Percentiles rank a stretch among this genome's conserved stretches.
phyloP scores from a whole-genome alignment of 2,113 vertebrate genomes.

The Morone chrysops region DNA sequence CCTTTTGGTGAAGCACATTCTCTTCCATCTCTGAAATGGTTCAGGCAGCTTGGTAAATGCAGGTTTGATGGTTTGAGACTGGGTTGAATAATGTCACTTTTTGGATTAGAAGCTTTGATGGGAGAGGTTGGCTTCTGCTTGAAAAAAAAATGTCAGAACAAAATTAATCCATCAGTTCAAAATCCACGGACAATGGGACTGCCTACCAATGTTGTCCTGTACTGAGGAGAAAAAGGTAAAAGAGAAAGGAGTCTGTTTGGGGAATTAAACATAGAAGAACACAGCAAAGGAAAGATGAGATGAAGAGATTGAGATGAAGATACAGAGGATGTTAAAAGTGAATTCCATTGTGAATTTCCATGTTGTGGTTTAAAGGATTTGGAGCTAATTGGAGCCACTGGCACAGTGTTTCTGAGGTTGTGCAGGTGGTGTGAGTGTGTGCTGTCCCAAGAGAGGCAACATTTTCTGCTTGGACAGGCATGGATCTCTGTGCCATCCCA shows the following conservation, averaged over 20 bases:
- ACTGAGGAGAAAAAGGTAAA: neutral
- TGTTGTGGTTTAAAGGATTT: constrained; percentile 12
- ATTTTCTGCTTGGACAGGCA: constrained; percentile 76
- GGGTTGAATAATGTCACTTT: constrained; percentile 27
- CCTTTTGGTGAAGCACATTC: constrained; percentile 36
- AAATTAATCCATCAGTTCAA: neutral
- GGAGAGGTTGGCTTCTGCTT: neutral
- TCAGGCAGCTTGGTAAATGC: constrained; percentile 38
- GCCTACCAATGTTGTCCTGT: neutral
- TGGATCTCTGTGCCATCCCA: constrained; percentile 37
- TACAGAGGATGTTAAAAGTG: neutral
- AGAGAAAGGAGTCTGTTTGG: neutral
- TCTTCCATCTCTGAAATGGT: constrained; percentile 29
- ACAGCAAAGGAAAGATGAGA: neutral
- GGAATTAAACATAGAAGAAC: neutral
- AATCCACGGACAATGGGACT: neutral
- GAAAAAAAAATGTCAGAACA: neutral
- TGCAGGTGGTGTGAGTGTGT: constrained; percentile 42
- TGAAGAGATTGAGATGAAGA: constrained; percentile 2
- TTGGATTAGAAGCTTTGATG: constrained; percentile 30
- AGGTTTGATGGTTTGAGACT: constrained; percentile 34
- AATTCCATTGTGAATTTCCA: neutral
- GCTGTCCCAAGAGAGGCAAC: constrained; percentile 58
- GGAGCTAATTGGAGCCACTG: neutral
- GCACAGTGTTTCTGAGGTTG: constrained; percentile 12